Percentiles rank a stretch among this genome's conserved stretches.
Conservation (phyloP, 2,797 vertebrate genomes). For the Phalloptychus januarius region DNA sequence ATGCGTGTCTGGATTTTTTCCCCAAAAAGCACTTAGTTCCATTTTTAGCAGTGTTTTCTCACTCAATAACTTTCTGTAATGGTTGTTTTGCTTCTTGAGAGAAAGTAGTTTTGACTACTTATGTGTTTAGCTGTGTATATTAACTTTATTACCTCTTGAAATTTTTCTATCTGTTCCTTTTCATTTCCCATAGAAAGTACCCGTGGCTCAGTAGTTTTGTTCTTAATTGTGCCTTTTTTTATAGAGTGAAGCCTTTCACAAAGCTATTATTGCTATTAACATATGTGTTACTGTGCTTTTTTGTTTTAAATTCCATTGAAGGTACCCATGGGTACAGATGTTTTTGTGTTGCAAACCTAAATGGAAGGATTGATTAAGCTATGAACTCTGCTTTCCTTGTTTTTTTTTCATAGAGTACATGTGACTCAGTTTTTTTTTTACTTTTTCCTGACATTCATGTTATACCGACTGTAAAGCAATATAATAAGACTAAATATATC, state of each 20-base stretch:
- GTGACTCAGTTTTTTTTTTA: not conserved
- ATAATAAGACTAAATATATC: not conserved
- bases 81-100: not conserved
- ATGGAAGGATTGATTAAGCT: not conserved
- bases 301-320: not conserved
- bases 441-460: not conserved
- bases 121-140: not conserved
- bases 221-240: not conserved
- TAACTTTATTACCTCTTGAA: not conserved
- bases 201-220: not conserved
- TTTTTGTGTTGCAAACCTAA: not conserved
- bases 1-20: not conserved
- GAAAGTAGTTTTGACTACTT: not conserved
- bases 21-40: not conserved
- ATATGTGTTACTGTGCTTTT: not conserved
- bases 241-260: not conserved
- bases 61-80: not conserved
- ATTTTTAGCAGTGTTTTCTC: not conserved
- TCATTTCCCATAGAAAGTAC: not conserved
- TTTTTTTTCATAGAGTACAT: not conserved
- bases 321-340: not conserved
- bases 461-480: not conserved
- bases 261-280: not conserved
- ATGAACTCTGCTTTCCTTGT: not conserved
- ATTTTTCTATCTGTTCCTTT: not conserved